Percentiles rank a stretch among this genome's conserved stretches.
These are phyloP conservation scores for Drosophila meridiana DNA, from an alignment of 2,888 invertebrate species.

Conservation along the genomic window DNA sequence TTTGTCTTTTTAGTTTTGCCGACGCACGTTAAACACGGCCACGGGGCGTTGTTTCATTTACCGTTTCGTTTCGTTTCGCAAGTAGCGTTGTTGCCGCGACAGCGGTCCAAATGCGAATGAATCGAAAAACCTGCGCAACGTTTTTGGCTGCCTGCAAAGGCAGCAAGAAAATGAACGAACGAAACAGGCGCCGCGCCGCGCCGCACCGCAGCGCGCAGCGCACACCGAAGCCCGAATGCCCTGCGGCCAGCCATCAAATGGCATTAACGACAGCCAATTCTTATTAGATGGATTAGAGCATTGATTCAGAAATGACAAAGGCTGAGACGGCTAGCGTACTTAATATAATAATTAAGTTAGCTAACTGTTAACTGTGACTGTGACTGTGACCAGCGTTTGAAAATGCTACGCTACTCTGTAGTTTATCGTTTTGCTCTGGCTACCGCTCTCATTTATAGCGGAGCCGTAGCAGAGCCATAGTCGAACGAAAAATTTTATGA, in stretches of 20 bases:
- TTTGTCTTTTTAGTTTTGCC: constrained; percentile 35
- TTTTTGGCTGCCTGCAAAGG: constrained; percentile 38
- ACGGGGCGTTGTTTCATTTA: constrained; percentile 78
- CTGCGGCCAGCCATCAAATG: constrained; percentile 9
- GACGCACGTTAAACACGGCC: constrained; percentile 54
- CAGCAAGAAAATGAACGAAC: constrained; percentile 7
- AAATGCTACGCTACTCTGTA: too few relatives aligned
- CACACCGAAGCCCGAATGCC: constrained; percentile 17
- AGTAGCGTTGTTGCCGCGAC: constrained; percentile 64
- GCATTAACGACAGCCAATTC: constrained; percentile 6
- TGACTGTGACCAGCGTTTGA: too few relatives aligned
- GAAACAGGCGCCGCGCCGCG: not conserved
- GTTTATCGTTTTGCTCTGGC: too few relatives aligned
- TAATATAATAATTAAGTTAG: not conserved
- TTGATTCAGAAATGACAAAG: not conserved
- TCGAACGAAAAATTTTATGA: too few relatives aligned
- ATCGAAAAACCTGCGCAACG: constrained; percentile 61
- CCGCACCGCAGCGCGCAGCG: not conserved
- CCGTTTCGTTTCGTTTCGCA: constrained; percentile 70
- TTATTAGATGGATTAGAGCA: constrained; percentile 19
- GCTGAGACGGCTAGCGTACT: not conserved
- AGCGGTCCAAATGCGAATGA: constrained; percentile 69
- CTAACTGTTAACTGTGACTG: constrained; percentile 1
- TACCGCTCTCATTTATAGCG: too few relatives aligned
- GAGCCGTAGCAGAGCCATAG: too few relatives aligned